Base-by-base conservation (phyloP, 2,888 invertebrate genomes). In the Rhorus exstirpatorius region DNA sequence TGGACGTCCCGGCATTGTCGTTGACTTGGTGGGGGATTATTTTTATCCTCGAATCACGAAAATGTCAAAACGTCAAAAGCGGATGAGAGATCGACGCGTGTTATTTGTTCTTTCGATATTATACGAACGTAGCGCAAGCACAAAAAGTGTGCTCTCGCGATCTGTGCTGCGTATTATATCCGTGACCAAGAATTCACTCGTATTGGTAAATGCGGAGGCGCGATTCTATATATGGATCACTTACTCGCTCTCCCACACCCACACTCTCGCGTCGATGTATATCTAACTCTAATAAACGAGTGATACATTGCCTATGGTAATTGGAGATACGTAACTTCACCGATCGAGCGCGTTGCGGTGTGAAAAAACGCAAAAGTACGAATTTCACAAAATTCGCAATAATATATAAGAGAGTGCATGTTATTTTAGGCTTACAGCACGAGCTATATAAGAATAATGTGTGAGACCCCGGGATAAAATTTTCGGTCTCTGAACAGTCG, bases 1-100 rank as follows among this genome's bases (percentile, higher is more conserved):
- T 85, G 96, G 96, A 94, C 96, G 96, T 94, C 96, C 96, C 93
- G 96, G 96, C 96, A 96, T 96, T 93, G 93, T 95, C 87, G 65
- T 38, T 55, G 49, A 74, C 72, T 21, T 19, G 61, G 17, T 38
- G 21, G 14, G 7, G 19, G 74, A 31, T 49, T 24, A 19, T 71
- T 65, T 63, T 60, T 17, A 17, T 49, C 21, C 10, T 74, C 35
- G 24, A 21, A 12, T 49, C 58, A 44, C 65, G 70, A 74, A 21
- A 35, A 60, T 12, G 19, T 38, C 19, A 31, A 77, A 74, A 70
- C 63, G 60, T 70, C n/a, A 10, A 46, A 8, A 53, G 24, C 38
- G n/a, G 38, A 55, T 71, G 71, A 41, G 26, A n/a, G n/a, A n/a
- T n/a, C 51, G 58, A 70, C 63, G 67, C 58, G 53, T 65, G 17